Base-by-base conservation (phyloP, 2,797 vertebrate genomes). In the Girardinus metallicus region DNA sequence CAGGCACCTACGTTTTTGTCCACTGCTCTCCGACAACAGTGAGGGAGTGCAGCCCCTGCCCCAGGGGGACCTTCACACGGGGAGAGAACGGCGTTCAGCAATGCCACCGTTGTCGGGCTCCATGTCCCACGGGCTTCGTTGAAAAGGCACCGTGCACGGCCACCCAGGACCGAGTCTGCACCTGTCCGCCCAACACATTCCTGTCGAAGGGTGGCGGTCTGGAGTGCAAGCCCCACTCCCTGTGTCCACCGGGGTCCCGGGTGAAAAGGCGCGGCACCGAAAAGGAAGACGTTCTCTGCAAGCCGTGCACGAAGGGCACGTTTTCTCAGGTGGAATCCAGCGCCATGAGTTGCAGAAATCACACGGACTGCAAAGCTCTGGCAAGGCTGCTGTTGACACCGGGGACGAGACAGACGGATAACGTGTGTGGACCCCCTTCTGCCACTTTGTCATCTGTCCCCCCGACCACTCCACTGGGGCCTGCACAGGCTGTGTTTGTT, bases 61-160 rank as follows among this genome's bases (percentile, higher is more conserved):
- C 95, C 0, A 83, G 85, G 0, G 97, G 96, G 75, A 97, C 97
- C 60, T 99, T 97, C 88, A 99, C 98, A 1, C 95, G 96, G 74
- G 96, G 97, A 0, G 98, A 99, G 91, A 99, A 98, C 0, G 98
- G 98, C 29, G 96, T 97, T 46, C 95, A 97, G 92, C 96, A 96
- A 77, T 99, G 98, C 93, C 98, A 98, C 85, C 92, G 74, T 55
- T 99, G 98, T 88, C 95, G 91, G 76, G 91, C 91, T 70, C 95
- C 93, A 1, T 99, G 98, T 76, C 91, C 95, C 3, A 80, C 86
- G 3, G 96, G 95, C 57, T 95, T 97, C 80, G 47, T 97, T 0
- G 96, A 98, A 94, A 98, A 96, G 94, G 89, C 84, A 11, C 91
- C 93, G 81, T 99, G 98, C 92, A 94, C 95, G 51, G 92, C 96